Percentiles rank a stretch among this genome's conserved stretches.
Evolutionary conservation across 1,140 invertebrate species (phyloP).

Genomic region (Calliphora vicina): DNA sequence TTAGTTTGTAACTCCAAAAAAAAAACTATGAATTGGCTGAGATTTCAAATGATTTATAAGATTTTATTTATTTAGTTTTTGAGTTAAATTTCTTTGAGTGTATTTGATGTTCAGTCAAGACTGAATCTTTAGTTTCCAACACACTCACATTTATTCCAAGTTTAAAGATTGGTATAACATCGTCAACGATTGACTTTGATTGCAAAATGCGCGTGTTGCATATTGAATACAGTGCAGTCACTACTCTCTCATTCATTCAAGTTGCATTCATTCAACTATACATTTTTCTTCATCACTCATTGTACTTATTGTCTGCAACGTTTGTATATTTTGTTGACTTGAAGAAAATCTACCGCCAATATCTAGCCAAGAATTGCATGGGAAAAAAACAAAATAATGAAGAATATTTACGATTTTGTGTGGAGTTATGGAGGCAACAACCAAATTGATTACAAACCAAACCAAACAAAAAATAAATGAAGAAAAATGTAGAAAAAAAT

Average conservation of each 20-base stretch:
- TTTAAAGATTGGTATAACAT: not conserved
- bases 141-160: not conserved
- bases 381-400: not conserved
- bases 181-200: conserved; percentile 15
- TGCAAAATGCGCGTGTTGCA: conserved; percentile 15
- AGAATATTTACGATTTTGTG: not conserved
- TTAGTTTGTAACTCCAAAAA: too few relatives aligned
- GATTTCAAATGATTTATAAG: not conserved
- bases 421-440: not conserved
- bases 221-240: not conserved
- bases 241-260: not conserved
- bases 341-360: not conserved
- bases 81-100: too few relatives aligned
- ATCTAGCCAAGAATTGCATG: not conserved
- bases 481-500: not conserved
- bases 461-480: too few relatives aligned
- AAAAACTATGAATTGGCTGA: too few relatives aligned
- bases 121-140: not conserved
- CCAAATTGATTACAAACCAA: not conserved
- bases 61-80: too few relatives aligned
- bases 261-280: not conserved
- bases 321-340: not conserved
- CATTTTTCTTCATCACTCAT: not conserved
- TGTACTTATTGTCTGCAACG: not conserved
- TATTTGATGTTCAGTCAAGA: too few relatives aligned